Percentiles rank a stretch among this genome's conserved stretches.
Conservation (phyloP, 2,113 vertebrate species). For the Henicopernis longicauda region DNA sequence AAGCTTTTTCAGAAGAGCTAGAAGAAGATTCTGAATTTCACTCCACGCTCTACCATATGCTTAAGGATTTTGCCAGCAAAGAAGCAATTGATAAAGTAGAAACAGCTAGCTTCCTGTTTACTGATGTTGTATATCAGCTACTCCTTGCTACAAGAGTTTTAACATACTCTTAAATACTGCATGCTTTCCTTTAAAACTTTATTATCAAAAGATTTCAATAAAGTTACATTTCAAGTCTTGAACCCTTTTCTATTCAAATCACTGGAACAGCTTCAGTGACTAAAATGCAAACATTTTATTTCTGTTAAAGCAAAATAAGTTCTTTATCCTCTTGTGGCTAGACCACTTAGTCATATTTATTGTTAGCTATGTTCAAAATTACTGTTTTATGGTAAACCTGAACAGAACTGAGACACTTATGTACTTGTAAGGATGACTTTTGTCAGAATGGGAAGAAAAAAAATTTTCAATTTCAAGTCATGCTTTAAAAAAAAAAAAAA, state of each 20-base stretch:
- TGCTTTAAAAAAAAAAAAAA: not conserved
- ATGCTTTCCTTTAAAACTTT: constrained; percentile 15
- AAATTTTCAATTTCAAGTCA: not conserved
- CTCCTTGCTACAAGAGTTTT: constrained; percentile 79
- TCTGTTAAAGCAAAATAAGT: not conserved
- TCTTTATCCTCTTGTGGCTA: not conserved
- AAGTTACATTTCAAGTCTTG: not conserved
- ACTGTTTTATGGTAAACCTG: not conserved
- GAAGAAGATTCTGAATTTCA: constrained; percentile 81
- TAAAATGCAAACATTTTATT: not conserved
- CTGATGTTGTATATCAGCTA: constrained; percentile 74
- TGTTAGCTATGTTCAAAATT: not conserved
- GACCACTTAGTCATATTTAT: not conserved
- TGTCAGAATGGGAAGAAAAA: not conserved
- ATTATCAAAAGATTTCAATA: constrained; percentile 40
- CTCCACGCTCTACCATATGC: constrained; percentile 86
- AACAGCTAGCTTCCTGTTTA: constrained; percentile 58
- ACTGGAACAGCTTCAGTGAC: not conserved
- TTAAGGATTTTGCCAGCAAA: constrained; percentile 75
- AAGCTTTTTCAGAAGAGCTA: constrained; percentile 75
- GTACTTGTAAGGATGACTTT: not conserved
- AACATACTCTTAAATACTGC: constrained; percentile 63
- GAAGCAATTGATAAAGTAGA: constrained; percentile 47
- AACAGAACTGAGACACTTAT: not conserved
- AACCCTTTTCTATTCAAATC: not conserved